Conservation (phyloP, 2,888 invertebrate species). For the Amphipoea oculea region DNA sequence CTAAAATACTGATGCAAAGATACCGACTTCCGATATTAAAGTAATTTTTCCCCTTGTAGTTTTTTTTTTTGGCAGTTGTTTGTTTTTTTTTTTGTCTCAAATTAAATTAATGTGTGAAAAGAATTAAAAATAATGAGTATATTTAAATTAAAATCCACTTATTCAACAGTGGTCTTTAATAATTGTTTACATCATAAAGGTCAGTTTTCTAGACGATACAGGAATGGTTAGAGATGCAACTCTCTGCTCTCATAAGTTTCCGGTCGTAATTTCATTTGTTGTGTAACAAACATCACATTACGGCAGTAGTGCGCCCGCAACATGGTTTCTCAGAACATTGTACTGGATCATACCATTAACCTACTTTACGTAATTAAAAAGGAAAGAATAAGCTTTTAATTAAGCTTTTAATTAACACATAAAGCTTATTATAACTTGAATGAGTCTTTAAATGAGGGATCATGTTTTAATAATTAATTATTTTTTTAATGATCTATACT, state of each 20-base stretch:
- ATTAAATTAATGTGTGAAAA: not conserved
- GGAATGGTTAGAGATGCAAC: not conserved
- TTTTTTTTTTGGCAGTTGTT: too few species aligned
- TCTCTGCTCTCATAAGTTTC: not conserved
- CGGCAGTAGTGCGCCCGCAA: not conserved
- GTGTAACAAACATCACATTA: not conserved
- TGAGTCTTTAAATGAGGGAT: not conserved
- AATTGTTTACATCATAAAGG: not conserved
- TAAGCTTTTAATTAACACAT: not conserved
- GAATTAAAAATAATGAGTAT: not conserved
- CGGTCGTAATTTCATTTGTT: constrained; percentile 31
- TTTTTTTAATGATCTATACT: not conserved
- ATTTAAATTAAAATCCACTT: too few species aligned
- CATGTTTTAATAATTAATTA: not conserved
- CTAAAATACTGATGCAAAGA: too few species aligned
- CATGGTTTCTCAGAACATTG: constrained; percentile 1
- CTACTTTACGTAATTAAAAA: constrained; percentile 28
- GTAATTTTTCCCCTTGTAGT: too few species aligned
- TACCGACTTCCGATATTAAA: too few species aligned
- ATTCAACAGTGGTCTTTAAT: not conserved
- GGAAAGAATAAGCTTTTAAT: constrained; percentile 1
- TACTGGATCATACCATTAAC: constrained; percentile 14
- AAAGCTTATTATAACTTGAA: constrained; percentile 2
- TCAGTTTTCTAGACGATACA: not conserved
- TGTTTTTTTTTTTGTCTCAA: not conserved